Evolutionary conservation across 2,113 vertebrate genomes (phyloP).

Genomic region (Ictidomys tridecemlineatus): DNA sequence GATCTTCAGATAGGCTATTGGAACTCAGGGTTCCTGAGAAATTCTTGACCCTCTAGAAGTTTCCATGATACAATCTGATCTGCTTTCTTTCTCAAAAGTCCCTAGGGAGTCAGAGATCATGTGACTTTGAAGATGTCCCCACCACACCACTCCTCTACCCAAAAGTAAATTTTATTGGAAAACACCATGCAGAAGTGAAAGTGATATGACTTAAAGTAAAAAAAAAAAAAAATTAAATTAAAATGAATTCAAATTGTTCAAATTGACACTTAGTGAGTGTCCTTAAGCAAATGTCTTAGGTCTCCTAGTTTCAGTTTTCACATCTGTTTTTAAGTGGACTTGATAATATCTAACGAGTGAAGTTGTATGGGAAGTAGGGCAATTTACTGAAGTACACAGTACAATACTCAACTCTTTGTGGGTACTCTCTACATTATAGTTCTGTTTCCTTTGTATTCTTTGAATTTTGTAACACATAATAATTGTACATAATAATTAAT

Average conservation of each 20-base stretch:
- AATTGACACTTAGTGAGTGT: neutral
- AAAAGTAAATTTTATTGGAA: slow-evolving; percentile 41
- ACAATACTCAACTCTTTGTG: neutral
- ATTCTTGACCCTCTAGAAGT: neutral
- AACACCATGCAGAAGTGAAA: neutral
- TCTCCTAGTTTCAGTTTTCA: neutral
- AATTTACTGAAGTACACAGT: neutral
- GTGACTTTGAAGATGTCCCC: neutral
- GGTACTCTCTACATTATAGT: neutral
- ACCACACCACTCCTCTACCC: neutral
- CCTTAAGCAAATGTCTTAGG: neutral
- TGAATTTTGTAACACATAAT: neutral
- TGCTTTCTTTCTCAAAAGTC: slow-evolving; percentile 48
- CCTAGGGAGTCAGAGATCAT: neutral
- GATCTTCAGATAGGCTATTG: neutral
- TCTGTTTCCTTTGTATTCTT: neutral
- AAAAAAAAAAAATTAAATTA: neutral
- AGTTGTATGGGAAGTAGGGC: neutral
- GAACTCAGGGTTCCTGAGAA: neutral
- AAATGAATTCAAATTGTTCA: neutral
- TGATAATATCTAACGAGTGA: slow-evolving; percentile 7
- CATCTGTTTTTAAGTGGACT: neutral
- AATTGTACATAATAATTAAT: neutral
- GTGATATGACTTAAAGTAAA: neutral
- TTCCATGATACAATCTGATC: neutral